Conservation (phyloP, 2,797 vertebrate genomes). For the Malurus leucopterus region DNA sequence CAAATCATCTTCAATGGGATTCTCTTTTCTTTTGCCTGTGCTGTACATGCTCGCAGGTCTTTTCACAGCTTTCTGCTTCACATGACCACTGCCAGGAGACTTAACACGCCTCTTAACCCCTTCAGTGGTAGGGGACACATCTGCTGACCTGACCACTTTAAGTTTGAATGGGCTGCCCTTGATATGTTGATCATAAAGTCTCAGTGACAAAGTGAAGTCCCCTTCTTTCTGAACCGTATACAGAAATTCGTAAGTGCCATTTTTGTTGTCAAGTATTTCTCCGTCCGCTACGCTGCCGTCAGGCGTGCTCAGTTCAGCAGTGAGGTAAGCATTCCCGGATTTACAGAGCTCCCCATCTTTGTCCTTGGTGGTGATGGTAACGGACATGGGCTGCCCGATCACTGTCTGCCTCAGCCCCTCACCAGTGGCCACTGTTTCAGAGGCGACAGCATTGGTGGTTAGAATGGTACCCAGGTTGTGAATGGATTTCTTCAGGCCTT, state of each 20-base stretch:
- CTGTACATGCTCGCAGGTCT: slow-evolving; percentile 96
- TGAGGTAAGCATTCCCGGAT: slow-evolving; percentile 87
- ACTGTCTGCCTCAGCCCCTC: slow-evolving; percentile 90
- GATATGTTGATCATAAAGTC: slow-evolving; percentile 92
- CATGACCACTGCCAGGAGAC: slow-evolving; percentile 87
- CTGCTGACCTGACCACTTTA: slow-evolving; percentile 84
- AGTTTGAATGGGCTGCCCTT: slow-evolving; percentile 93
- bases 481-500: slow-evolving; percentile 94
- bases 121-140: slow-evolving; percentile 83
- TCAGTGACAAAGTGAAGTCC: slow-evolving; percentile 85
- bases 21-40: slow-evolving; percentile 93
- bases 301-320: slow-evolving; percentile 83
- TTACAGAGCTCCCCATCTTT: slow-evolving; percentile 93
- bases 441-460: slow-evolving; percentile 91
- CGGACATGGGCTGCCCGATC: slow-evolving; percentile 85
- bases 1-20: slow-evolving; percentile 92
- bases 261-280: slow-evolving; percentile 93
- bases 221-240: slow-evolving; percentile 90
- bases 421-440: slow-evolving; percentile 90
- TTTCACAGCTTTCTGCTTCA: slow-evolving; percentile 92
- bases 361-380: slow-evolving; percentile 95
- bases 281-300: slow-evolving; percentile 85
- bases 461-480: slow-evolving; percentile 92
- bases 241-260: slow-evolving; percentile 92
- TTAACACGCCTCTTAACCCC: slow-evolving; percentile 89